Conservation (phyloP, 1,140 invertebrate genomes). For the Drosophila virilis region DNA sequence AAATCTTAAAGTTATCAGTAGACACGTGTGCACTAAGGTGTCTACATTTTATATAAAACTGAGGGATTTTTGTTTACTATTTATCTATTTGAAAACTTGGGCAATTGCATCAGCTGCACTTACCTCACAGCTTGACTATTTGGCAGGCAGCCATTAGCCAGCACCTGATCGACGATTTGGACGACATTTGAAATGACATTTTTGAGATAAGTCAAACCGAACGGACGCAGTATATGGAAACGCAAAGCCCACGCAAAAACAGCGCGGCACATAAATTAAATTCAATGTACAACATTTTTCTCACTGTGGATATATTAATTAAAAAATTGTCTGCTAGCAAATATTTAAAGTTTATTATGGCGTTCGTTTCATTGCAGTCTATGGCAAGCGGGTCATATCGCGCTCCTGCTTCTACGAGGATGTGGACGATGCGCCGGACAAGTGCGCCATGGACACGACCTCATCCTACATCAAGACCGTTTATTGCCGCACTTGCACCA, state of each 20-base stretch:
- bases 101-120: conserved; percentile 42
- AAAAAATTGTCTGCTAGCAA: conserved; percentile 51
- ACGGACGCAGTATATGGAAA: conserved; percentile 25
- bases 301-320: conserved; percentile 47
- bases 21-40: neutral
- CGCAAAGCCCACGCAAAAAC: conserved; percentile 53
- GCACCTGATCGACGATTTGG: conserved; percentile 44
- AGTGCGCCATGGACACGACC: conserved; percentile 76
- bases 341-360: conserved; percentile 38
- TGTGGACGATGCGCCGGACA: conserved; percentile 76
- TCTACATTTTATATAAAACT: neutral
- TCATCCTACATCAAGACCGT: conserved; percentile 84
- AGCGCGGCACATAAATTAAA: conserved; percentile 45
- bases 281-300: conserved; percentile 41
- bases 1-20: neutral
- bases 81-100: conserved; percentile 12
- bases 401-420: conserved; percentile 84
- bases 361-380: conserved; percentile 66
- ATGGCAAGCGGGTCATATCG: conserved; percentile 81
- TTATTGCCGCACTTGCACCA: conserved; percentile 83
- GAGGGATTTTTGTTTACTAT: neutral
- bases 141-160: conserved; percentile 36
- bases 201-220: conserved; percentile 48
- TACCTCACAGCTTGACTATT: conserved; percentile 31
- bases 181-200: conserved; percentile 67